Base-by-base conservation (phyloP, 2,797 vertebrate species). In the Alfaro cultratus region DNA sequence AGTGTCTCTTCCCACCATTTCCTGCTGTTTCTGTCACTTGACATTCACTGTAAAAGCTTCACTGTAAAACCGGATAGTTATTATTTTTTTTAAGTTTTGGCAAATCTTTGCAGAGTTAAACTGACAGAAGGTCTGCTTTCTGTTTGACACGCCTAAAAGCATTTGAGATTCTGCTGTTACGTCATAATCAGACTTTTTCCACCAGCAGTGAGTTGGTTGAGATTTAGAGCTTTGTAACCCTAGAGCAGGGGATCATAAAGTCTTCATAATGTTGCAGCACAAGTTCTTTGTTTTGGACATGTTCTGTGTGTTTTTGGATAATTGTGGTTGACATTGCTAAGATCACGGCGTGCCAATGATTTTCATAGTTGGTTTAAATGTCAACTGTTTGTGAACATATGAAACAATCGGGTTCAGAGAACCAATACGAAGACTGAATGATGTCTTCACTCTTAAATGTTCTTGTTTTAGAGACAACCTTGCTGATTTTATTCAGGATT, bases 121-220 rank as follows among this genome's bases (percentile, higher is more conserved):
- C 51, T 80, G 83, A 81, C 82, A 83, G 47, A 8, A 43, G 57
- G 34, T 79, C 83, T 83, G 76, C 43, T 85, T 83, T 85, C 8
- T 81, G 73, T 84, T 80, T 79, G 77, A 60, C 23, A 5, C 76
- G 78, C 39, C 62, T 78, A 57, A 79, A 41, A 13, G 64, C 79
- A 41, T 74, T 71, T 26, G 55, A 76, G 71, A 76, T 34, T 43
- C 29, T 26, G n/a, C 41, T 62, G 46, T 71, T 76, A 81, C n/a
- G 68, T 21, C 31, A 74, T 16, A 71, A 67, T 13, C 0, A 5
- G 73, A 21, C 60, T 85, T 43, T 75, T 76, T 80, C 47, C 29
- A 39, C 6, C n/a, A 78, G 9, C 7, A 62, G 4, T 5, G 36
- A 62, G 73, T 68, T 73, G 57, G 4, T 41, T 1, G 12, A 76